Base-by-base conservation (phyloP, 2,888 invertebrate genomes). In the Lepeophtheirus nordmannii region DNA sequence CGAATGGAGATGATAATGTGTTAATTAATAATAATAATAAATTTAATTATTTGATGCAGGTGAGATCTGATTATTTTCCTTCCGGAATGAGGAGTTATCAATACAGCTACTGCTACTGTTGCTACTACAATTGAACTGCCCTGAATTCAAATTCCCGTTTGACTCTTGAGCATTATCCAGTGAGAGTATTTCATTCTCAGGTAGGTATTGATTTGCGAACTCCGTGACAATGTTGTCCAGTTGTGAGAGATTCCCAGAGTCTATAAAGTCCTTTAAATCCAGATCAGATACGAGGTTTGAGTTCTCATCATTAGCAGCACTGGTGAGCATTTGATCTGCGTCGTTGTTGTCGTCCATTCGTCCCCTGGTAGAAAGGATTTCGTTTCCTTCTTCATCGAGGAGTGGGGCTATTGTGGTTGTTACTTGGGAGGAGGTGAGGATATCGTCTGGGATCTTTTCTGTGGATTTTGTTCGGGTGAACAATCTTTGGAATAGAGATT, bases 201-300 rank as follows among this genome's bases (percentile, higher is more conserved):
- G 22, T 53, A 63, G 20, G 23, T 63, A 63, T 37, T 63, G 37
- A 14, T 63, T 63, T n/a, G 63, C 63, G 23, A 63, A 63, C 11
- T 63, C 63, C 12, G 20, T 63, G 56, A 63, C 63, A 40, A 63
- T 63, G 38, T 53, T 63, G 53, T 63, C 63, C 30, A 63, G 17
- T 2, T 63, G 46, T n/a, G 41, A 40, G 10, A 63, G 63, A 37
- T 63, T 63, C 11, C 63, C 63, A 20, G 46, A 22, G 23, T 63
- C 63, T 53, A 63, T 14, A 37, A 63, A 63, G 56, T 63, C 63
- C 22, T 46, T 63, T n/a, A 63, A n/a, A 17, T 63, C 39, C 62
- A 38, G 38, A 38, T 40, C 40, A 10, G 38, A 38, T 20, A 22
- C n/a, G 22, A 46, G 46, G 53, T 37, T 60, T 8, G 60, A 60